These are phyloP conservation scores for Crocallis elinguaria DNA, from an alignment of 2,888 invertebrate species.

Conservation along the genomic window DNA sequence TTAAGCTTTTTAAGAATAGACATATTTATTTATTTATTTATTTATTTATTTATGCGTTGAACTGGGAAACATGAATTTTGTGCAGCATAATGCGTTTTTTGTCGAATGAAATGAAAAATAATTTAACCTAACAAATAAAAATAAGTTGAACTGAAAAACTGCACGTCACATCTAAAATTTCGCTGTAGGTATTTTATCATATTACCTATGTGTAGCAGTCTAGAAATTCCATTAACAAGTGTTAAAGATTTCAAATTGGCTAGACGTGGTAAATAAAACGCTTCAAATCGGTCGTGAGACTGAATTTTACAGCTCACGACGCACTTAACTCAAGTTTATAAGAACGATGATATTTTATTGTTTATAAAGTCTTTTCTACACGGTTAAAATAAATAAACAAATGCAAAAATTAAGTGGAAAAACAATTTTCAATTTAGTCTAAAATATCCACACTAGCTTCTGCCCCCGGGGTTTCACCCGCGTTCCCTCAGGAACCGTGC, in stretches of 20 bases:
- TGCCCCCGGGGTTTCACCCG: too few relatives aligned
- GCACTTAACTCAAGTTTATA: conserved; percentile 36
- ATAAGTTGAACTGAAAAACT: too few relatives aligned
- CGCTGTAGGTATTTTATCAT: background rate
- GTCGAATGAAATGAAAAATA: too few relatives aligned
- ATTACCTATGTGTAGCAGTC: background rate
- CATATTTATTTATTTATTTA: too few relatives aligned
- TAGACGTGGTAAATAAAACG: conserved; percentile 6
- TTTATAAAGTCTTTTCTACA: conserved; percentile 18
- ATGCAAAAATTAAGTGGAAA: background rate
- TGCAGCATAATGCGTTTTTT: too few relatives aligned
- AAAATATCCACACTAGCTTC: too few relatives aligned
- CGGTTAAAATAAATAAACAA: background rate
- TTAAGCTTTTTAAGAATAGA: too few relatives aligned
- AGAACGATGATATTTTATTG: conserved; percentile 36
- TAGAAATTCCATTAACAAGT: conserved; percentile 2
- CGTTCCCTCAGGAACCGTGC: too few relatives aligned
- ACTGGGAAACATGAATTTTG: too few relatives aligned
- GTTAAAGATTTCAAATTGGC: conserved; percentile 3
- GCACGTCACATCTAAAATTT: background rate
- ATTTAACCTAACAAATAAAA: too few relatives aligned
- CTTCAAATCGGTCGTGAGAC: conserved; percentile 21
- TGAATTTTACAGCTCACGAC: conserved; percentile 28
- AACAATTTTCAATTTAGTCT: too few relatives aligned
- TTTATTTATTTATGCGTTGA: too few relatives aligned